Evolutionary conservation across 2,888 invertebrate species (phyloP).

Genomic region (Rhorus exstirpatorius): DNA sequence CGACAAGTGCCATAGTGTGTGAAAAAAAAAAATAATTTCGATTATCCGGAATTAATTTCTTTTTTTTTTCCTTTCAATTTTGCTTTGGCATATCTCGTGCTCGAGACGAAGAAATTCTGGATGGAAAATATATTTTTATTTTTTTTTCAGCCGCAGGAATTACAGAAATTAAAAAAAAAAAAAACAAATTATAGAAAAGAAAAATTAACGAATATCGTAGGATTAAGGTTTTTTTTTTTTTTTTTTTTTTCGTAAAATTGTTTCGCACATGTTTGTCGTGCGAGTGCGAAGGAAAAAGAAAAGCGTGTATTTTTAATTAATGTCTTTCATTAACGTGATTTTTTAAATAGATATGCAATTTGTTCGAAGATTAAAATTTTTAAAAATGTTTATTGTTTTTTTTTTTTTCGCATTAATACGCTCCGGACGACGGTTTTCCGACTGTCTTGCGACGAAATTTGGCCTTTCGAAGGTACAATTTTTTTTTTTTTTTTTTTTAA

Average conservation of each 20-base stretch:
- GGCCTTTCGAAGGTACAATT: too few species aligned
- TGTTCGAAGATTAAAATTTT: slow-evolving; percentile 2
- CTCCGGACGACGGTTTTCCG: not conserved
- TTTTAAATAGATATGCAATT: slow-evolving; percentile 53
- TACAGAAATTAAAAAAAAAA: slow-evolving; percentile 1
- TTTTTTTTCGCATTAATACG: not conserved
- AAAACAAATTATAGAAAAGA: slow-evolving; percentile 34
- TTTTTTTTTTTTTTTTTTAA: too few species aligned
- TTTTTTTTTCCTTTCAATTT: not conserved
- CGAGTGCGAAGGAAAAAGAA: slow-evolving; percentile 53
- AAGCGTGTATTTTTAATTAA: slow-evolving; percentile 51
- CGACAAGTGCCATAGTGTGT: slow-evolving; percentile 40
- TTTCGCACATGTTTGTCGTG: slow-evolving; percentile 28
- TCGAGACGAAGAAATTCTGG: too few species aligned
- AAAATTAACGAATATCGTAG: slow-evolving; percentile 34
- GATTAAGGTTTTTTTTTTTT: too few species aligned
- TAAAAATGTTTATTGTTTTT: not conserved
- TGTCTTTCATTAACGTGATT: slow-evolving; percentile 45
- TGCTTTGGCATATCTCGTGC: too few species aligned
- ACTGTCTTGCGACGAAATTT: not conserved
- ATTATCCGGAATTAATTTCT: slow-evolving; percentile 1
- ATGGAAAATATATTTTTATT: too few species aligned
- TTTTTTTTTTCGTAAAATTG: not conserved
- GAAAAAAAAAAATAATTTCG: not conserved
- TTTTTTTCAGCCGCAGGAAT: slow-evolving; percentile 19